A percentile compares a stretch with the other conserved stretches of the same genome.
Evolutionary conservation across 2,797 vertebrate species (phyloP).

Genomic region (Takifugu ocellatus): DNA sequence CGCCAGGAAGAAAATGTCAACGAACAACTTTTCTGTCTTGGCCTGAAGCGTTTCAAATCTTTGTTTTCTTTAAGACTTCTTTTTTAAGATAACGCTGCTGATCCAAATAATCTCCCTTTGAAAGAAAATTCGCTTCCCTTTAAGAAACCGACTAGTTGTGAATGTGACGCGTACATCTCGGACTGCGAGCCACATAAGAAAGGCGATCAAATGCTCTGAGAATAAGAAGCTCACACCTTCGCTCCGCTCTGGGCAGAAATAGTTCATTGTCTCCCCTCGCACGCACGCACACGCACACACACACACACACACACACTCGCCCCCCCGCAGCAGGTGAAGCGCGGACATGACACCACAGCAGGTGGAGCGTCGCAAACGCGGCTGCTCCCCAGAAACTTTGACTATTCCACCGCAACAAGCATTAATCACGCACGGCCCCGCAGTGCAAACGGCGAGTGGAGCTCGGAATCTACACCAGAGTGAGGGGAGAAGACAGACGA

Average conservation of each 20-base stretch:
- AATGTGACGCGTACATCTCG: background rate
- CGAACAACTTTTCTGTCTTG: slow-evolving; percentile 10
- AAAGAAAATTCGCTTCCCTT: background rate
- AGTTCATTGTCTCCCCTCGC: background rate
- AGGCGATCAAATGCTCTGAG: too few relatives aligned
- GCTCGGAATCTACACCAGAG: background rate
- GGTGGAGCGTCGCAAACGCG: slow-evolving; percentile 1
- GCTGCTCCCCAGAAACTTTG: slow-evolving; percentile 28
- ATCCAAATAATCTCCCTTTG: background rate
- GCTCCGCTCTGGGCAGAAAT: background rate
- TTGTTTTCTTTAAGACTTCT: background rate
- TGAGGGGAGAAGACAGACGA: background rate
- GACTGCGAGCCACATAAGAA: too few relatives aligned
- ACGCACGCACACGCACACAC: background rate
- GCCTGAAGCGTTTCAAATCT: background rate
- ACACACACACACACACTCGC: background rate
- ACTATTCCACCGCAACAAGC: slow-evolving; percentile 3
- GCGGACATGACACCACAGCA: slow-evolving; percentile 12
- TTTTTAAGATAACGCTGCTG: background rate
- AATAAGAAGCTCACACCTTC: too few relatives aligned
- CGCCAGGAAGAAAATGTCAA: slow-evolving; percentile 36
- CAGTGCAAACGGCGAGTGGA: background rate
- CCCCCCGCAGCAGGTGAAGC: slow-evolving; percentile 17
- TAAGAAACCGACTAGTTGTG: slow-evolving; percentile 1
- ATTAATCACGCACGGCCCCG: background rate